A percentile compares a stretch with the other conserved stretches of the same genome.
Conservation (phyloP, 1,140 invertebrate species). For the Cotesia vestalis region DNA sequence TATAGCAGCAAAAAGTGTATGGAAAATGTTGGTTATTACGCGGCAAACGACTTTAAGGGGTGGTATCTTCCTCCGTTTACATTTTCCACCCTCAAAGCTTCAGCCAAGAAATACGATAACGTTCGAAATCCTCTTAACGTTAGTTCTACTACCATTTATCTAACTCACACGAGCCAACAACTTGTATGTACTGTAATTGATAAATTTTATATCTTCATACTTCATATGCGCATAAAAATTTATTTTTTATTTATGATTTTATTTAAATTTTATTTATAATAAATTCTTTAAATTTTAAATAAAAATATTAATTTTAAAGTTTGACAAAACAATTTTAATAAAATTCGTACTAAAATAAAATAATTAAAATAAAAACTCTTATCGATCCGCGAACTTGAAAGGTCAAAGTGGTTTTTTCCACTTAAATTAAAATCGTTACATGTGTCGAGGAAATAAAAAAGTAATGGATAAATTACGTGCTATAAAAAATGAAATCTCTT, state of each 20-base stretch:
- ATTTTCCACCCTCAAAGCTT: conserved; percentile 9
- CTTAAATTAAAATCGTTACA: conserved; percentile 5
- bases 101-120: conserved; percentile 42
- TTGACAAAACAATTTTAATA: too few species aligned
- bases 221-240: conserved; percentile 16
- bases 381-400: too few species aligned
- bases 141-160: conserved; percentile 31
- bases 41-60: conserved; percentile 16
- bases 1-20: conserved; percentile 21
- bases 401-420: background rate
- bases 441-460: background rate
- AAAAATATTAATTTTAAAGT: too few species aligned
- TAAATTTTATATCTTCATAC: too few species aligned
- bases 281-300: too few species aligned
- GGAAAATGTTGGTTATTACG: conserved; percentile 21
- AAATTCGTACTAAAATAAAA: too few species aligned
- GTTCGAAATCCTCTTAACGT: conserved; percentile 42
- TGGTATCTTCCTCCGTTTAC: conserved; percentile 5
- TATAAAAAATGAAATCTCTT: too few species aligned
- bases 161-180: conserved; percentile 24
- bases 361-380: too few species aligned
- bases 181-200: too few species aligned
- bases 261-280: too few species aligned
- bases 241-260: conserved; percentile 2
- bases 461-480: too few species aligned